Conservation (phyloP, 2,113 vertebrate species). For the Cariama cristata region DNA sequence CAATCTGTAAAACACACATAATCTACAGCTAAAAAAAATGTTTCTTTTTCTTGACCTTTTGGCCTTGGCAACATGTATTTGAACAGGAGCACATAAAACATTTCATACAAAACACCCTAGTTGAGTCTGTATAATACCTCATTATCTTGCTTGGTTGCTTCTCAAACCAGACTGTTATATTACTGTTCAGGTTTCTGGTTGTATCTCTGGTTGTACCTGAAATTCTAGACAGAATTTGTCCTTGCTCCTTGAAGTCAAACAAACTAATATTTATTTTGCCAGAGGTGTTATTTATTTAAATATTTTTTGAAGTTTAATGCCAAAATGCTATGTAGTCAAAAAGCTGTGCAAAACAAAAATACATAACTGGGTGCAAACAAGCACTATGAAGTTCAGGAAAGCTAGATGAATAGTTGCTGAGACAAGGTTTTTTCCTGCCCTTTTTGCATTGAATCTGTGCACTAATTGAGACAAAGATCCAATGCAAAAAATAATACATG, state of each 20-base stretch:
- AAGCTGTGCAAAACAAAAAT: neutral
- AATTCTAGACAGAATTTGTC: neutral
- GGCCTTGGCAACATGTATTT: constrained; percentile 65
- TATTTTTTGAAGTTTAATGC: neutral
- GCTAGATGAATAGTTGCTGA: neutral
- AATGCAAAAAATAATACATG: neutral
- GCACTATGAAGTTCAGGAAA: neutral
- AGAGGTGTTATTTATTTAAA: neutral
- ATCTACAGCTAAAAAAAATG: constrained; percentile 67
- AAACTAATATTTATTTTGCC: neutral
- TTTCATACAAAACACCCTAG: constrained; percentile 33
- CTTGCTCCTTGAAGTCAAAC: neutral
- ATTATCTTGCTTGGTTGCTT: neutral
- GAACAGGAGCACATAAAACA: constrained; percentile 35
- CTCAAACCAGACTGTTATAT: neutral
- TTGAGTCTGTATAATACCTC: constrained; percentile 6
- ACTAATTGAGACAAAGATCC: neutral
- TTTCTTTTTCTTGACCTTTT: constrained; percentile 71
- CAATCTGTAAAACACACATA: constrained; percentile 43
- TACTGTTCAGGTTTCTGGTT: neutral
- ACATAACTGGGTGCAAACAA: neutral
- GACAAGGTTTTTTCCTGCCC: neutral
- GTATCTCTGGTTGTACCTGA: neutral
- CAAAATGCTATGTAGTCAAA: neutral
- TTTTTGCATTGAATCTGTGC: neutral